Base-by-base conservation (phyloP, 2,797 vertebrate genomes). In the Remorina albescens region DNA sequence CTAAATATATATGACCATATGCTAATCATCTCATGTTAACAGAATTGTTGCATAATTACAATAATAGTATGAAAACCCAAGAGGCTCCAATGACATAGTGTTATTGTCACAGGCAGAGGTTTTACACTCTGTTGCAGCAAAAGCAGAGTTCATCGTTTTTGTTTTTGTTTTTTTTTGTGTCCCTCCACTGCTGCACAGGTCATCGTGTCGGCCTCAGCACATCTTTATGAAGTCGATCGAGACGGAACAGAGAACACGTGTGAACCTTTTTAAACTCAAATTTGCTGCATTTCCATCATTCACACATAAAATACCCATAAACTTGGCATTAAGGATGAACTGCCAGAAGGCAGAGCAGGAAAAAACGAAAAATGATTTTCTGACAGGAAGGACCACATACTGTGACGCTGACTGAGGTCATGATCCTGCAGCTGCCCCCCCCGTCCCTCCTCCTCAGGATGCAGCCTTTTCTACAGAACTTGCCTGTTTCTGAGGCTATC, bases 361-460 rank as follows among this genome's bases (percentile, higher is more conserved):
- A 30, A 30, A 30, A 30, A 30, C 3, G 30, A 30, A 30, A 47
- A 42, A 18, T 6, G 41, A 42, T 41, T 42, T 42, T 42, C 41
- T 42, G 41, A 42, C 15, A 41, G 15, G 12, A 12, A 41, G n/a
- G 51, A 26, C 21, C 2, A 12, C 8, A 28, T 18, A n/a, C 28
- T 37, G 39, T 8, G 15, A 32, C 8, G 2, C 49, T 55, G 25
- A 26, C 41, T 41, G 6, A 6, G 25, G 53, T 54, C 47, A 37
- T 70, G 46, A 53, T 15, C 36, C 46, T 64, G 37, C 37, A 46
- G 55, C 55, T 30, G 46, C 42, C n/a, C n/a, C n/a, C n/a, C n/a
- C n/a, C n/a, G n/a, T n/a, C n/a, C n/a, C n/a, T n/a, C n/a, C n/a
- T 41, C 42, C 28, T 46, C 12, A 32, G 15, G 30, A 7, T 13